Evolutionary conservation across 2,113 vertebrate species (phyloP).

Genomic region (Labeo rohita): DNA sequence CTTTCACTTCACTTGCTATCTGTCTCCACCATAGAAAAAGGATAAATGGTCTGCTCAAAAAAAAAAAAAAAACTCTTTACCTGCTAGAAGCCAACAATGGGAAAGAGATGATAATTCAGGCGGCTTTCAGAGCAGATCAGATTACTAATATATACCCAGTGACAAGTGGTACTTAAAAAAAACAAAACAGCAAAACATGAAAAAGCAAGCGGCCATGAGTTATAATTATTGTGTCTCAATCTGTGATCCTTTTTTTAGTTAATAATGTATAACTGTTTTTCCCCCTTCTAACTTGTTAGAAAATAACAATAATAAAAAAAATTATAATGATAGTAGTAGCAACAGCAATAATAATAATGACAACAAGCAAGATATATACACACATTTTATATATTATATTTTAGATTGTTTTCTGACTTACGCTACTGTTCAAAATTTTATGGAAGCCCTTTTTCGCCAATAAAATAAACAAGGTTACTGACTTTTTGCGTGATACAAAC

Average conservation of each 20-base stretch:
- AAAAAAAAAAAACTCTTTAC: background rate
- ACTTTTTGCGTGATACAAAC: too few species aligned
- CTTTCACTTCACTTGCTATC: background rate
- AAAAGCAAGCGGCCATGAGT: background rate
- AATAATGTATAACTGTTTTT: too few species aligned
- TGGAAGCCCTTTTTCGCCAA: too few species aligned
- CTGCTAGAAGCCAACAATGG: background rate
- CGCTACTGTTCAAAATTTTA: too few species aligned
- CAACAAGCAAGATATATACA: too few species aligned
- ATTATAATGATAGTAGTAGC: background rate
- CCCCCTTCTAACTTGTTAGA: too few species aligned
- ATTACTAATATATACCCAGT: background rate
- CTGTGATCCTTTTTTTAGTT: background rate
- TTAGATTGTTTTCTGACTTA: too few species aligned
- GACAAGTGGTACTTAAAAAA: background rate
- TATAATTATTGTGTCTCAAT: background rate
- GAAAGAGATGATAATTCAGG: background rate
- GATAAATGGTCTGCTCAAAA: background rate
- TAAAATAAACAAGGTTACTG: too few species aligned
- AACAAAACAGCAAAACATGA: background rate
- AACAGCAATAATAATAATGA: too few species aligned
- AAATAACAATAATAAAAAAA: background rate
- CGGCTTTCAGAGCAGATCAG: background rate
- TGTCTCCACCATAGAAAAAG: background rate
- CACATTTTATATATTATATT: too few species aligned